phyloP scores from a whole-genome alignment of 2,797 vertebrate species.

The Crocidura indochinensis region DNA sequence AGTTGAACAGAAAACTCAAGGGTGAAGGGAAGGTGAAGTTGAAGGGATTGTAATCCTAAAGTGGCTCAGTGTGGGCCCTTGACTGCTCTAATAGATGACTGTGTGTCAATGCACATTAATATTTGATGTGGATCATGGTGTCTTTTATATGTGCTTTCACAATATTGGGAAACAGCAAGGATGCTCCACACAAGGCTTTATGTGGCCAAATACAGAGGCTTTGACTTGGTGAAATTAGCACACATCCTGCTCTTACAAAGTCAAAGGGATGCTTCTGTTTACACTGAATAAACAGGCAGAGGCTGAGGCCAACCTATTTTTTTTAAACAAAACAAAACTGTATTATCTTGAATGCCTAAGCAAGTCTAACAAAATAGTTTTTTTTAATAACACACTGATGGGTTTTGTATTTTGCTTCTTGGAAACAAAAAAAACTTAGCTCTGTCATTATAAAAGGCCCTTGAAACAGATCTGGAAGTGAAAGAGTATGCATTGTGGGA shows the following conservation, averaged over 20 bases:
- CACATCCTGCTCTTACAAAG: constrained; percentile 66
- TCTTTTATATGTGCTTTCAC: constrained; percentile 90
- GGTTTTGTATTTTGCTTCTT: constrained; percentile 70
- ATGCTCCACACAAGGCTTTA: constrained; percentile 72
- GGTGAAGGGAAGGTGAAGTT: constrained; percentile 65
- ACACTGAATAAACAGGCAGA: constrained; percentile 64
- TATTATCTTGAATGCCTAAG: constrained; percentile 73
- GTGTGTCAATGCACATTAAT: constrained; percentile 92
- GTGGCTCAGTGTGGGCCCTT: constrained; percentile 82
- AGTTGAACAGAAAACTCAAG: background rate
- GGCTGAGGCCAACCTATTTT: constrained; percentile 16
- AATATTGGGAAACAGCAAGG: constrained; percentile 79
- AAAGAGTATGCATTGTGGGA: constrained; percentile 71
- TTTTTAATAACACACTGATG: constrained; percentile 71
- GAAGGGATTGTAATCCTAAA: constrained; percentile 70
- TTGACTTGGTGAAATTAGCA: constrained; percentile 40
- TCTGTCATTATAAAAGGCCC: constrained; percentile 79
- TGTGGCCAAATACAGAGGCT: constrained; percentile 40
- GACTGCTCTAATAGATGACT: constrained; percentile 87
- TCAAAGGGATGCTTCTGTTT: constrained; percentile 66
- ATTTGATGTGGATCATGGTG: constrained; percentile 94
- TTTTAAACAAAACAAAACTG: constrained; percentile 11
- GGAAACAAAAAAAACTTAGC: constrained; percentile 80
- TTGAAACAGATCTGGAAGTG: constrained; percentile 72
- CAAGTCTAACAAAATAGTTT: constrained; percentile 69